Percentiles rank a stretch among this genome's conserved stretches.
Evolutionary conservation across 2,888 invertebrate genomes (phyloP).

Genomic region (Ariolimax columbianus): DNA sequence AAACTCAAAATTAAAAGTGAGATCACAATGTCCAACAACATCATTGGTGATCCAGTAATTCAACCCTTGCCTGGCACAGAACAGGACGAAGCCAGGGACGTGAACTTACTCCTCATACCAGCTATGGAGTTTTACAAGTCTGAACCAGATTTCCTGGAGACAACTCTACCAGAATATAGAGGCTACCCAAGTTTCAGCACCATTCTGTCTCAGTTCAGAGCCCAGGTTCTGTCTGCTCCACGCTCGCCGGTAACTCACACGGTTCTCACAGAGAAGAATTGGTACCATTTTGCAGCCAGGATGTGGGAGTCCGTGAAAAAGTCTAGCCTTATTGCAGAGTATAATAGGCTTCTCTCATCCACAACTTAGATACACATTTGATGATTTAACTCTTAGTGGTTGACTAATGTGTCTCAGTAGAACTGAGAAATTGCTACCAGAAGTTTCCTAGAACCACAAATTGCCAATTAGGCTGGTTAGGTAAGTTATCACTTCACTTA

Average conservation of each 20-base stretch:
- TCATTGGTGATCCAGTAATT: constrained; percentile 39
- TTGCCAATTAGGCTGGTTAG: no score
- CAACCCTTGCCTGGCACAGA: constrained; percentile 29
- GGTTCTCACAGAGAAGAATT: constrained; percentile 88
- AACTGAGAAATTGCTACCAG: no score
- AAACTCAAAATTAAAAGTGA: constrained; percentile 76
- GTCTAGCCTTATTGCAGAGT: constrained; percentile 90
- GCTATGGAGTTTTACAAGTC: constrained; percentile 63
- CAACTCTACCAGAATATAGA: constrained; percentile 71
- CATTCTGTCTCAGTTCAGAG: constrained; percentile 84
- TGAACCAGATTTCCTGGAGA: constrained; percentile 64
- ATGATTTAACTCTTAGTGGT: not conserved
- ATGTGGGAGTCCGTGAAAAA: constrained; percentile 92
- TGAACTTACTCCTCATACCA: constrained; percentile 70
- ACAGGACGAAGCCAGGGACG: constrained; percentile 48
- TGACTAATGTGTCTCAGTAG: no score
- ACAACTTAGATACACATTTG: not conserved
- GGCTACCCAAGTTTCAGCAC: constrained; percentile 81
- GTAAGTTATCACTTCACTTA: no score
- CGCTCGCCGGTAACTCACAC: constrained; percentile 86
- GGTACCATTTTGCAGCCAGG: constrained; percentile 90
- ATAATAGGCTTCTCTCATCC: constrained; percentile 86
- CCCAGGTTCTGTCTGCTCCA: constrained; percentile 85
- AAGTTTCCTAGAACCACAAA: no score
- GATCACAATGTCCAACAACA: constrained; percentile 48